Conservation (phyloP, 2,113 vertebrate species). For the Dicrurus megarhynchus region DNA sequence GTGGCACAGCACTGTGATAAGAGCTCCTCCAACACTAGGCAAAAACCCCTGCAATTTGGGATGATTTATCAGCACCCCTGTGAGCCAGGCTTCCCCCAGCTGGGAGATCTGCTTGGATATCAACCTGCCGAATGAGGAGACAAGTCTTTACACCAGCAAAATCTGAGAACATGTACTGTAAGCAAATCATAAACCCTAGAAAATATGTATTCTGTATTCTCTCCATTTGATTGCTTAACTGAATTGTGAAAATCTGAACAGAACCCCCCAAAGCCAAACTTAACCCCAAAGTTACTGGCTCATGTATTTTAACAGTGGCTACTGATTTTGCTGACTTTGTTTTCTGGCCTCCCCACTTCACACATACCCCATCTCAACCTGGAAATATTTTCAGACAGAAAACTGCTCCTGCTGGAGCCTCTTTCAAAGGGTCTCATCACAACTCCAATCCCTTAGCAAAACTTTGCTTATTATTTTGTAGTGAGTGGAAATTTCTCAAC, state of each 20-base stretch:
- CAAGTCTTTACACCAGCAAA: not conserved
- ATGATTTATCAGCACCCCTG: not conserved
- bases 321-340: not conserved
- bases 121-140: accelerated
- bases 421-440: not conserved
- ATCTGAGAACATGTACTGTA: not conserved
- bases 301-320: not conserved
- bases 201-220: not conserved
- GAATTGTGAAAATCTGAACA: not conserved
- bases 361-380: not conserved
- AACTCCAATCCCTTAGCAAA: not conserved
- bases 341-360: not conserved
- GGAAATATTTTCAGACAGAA: not conserved
- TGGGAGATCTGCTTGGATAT: not conserved
- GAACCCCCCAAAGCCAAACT: not conserved
- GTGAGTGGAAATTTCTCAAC: not conserved
- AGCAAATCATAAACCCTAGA: not conserved
- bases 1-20: not conserved
- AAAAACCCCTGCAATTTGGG: not conserved
- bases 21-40: not conserved
- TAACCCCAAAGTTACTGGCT: not conserved
- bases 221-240: not conserved
- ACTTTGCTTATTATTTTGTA: not conserved
- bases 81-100: not conserved
- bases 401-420: not conserved